These are phyloP conservation scores for Clarias magur DNA, from an alignment of 2,113 vertebrate species.

Conservation along the genomic window DNA sequence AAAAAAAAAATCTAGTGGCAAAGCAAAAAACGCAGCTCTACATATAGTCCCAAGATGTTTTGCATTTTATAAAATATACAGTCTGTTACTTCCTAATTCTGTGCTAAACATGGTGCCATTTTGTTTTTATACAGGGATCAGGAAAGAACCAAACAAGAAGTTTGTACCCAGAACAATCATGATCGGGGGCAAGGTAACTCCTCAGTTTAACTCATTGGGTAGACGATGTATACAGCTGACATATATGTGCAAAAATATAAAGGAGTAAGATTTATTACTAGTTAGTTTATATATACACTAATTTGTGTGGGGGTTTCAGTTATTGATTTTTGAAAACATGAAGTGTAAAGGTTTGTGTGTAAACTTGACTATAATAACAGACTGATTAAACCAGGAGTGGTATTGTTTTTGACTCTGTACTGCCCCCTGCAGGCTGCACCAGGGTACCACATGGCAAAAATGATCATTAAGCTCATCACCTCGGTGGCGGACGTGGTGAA, in stretches of 20 bases:
- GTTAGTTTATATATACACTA: too few species aligned
- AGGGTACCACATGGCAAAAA: conserved; percentile 90
- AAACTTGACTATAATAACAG: background rate
- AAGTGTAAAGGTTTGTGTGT: background rate
- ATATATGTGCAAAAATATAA: background rate
- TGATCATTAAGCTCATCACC: conserved; percentile 88
- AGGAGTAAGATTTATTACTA: background rate
- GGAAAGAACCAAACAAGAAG: conserved; percentile 76
- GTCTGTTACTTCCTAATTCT: background rate
- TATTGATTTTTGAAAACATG: background rate
- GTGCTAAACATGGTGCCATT: background rate
- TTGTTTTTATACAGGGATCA: conserved; percentile 76
- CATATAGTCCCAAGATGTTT: background rate
- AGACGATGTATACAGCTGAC: background rate
- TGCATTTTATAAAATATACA: background rate
- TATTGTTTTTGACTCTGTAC: background rate
- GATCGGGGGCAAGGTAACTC: conserved; percentile 84
- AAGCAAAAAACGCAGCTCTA: background rate
- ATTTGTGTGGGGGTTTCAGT: background rate
- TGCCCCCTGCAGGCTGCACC: conserved; percentile 78
- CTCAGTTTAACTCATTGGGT: background rate
- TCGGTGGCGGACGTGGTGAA: conserved; percentile 81
- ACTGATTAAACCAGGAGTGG: background rate
- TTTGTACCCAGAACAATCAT: conserved; percentile 86
- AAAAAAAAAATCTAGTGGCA: background rate